Evolutionary conservation across 2,888 invertebrate species (phyloP).

Genomic region (Oligia latruncula): DNA sequence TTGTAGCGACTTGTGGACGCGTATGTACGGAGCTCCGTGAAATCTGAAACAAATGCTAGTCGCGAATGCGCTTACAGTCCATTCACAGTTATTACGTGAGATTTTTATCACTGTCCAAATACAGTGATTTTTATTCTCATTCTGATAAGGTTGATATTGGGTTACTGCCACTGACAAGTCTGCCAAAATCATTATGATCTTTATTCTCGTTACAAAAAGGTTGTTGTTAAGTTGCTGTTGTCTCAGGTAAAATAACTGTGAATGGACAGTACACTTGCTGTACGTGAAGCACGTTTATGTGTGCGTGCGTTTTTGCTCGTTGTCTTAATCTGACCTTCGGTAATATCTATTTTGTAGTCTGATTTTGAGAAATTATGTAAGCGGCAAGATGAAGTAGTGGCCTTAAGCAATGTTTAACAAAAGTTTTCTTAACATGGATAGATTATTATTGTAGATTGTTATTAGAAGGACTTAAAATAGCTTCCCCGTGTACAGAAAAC

Average conservation of each 20-base stretch:
- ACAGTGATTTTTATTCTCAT: no score
- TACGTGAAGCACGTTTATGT: not conserved
- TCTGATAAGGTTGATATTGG: not conserved
- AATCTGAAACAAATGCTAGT: not conserved
- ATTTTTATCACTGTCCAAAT: not conserved
- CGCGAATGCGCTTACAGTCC: not conserved
- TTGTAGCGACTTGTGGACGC: not conserved
- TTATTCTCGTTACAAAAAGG: not conserved
- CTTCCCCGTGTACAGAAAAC: not conserved
- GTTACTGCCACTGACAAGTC: not conserved
- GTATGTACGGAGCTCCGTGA: not conserved
- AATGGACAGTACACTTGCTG: not conserved
- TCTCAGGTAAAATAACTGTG: not conserved
- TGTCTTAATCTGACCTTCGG: not conserved
- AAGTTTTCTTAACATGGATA: not conserved
- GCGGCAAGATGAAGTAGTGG: conserved; percentile 6
- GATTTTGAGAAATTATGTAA: conserved; percentile 28
- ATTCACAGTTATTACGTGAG: not conserved
- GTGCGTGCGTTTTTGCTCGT: not conserved
- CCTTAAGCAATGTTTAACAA: conserved; percentile 7
- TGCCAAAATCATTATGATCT: not conserved
- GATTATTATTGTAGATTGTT: not conserved
- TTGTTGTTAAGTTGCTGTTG: not conserved
- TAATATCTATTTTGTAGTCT: not conserved
- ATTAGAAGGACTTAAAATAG: conserved; percentile 1